Evolutionary conservation across 2,888 invertebrate genomes (phyloP).

Genomic region (Parnassius smintheus): DNA sequence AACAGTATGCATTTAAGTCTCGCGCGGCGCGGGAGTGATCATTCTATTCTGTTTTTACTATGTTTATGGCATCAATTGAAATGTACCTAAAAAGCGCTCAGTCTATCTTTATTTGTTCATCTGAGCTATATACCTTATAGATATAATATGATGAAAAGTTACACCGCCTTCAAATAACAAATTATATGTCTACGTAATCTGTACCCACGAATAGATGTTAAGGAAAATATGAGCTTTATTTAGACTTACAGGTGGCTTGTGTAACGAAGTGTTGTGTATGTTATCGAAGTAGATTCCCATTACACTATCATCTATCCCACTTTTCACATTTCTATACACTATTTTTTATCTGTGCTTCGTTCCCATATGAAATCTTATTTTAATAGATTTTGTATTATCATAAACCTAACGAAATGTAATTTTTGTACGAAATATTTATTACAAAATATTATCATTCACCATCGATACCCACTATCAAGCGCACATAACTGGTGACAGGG

Average conservation of each 20-base stretch:
- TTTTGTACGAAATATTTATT: conserved; percentile 24
- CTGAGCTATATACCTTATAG: no score
- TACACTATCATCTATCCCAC: conserved; percentile 43
- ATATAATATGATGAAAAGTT: conserved; percentile 8
- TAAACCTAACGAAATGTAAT: conserved; percentile 26
- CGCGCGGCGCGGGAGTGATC: no score
- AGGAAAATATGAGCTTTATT: conserved; percentile 80
- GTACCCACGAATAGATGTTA: conserved; percentile 69
- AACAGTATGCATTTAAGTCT: no score
- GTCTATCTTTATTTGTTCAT: no score
- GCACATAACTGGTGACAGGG: conserved; percentile 79
- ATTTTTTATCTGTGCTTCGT: conserved; percentile 25
- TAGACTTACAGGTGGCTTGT: conserved; percentile 77
- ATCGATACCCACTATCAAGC: conserved; percentile 55
- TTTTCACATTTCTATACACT: conserved; percentile 39
- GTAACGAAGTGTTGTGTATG: conserved; percentile 69
- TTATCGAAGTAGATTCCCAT: conserved; percentile 55
- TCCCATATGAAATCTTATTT: conserved; percentile 23
- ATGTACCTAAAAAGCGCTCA: no score
- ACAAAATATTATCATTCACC: conserved; percentile 33
- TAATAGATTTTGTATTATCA: conserved; percentile 23
- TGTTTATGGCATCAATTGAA: no score
- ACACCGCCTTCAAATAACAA: conserved; percentile 1
- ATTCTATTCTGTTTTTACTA: no score
- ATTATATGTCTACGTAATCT: conserved; percentile 37